Base-by-base conservation (phyloP, 2,888 invertebrate genomes). In the Noctua janthe region DNA sequence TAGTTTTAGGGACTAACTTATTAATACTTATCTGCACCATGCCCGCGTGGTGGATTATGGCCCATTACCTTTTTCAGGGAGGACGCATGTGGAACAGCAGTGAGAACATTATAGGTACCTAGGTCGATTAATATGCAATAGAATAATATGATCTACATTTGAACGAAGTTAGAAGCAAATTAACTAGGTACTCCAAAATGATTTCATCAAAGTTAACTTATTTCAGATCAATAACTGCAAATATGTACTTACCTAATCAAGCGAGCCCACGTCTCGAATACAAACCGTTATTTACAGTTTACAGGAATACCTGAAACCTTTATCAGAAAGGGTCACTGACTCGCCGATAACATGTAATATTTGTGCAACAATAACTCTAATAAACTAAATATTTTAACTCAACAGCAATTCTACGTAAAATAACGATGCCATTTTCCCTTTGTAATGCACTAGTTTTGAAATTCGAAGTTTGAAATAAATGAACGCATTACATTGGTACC, bases 271-370 rank as follows among this genome's bases (percentile, higher is more conserved):
- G 85, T 74, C 74, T 76, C 71, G 64, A 77, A 85, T 79, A 82
- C 64, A 73, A 62, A 51, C 54, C 47, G 81, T 47, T 76, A 84
- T 85, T 83, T 83, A 80, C 85, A 80, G 86, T 83, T 83, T 83
- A 79, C 87, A 81, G 86, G 86, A 85, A 86, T 90, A 90, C 90
- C 91, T 90, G 91, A 85, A 88, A 75, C 86, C 81, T 81, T 91
- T 85, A 85, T 85, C 85, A 88, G 87, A 81, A 87, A 72, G 76
- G 91, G 90, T 90, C 89, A 79, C 15, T 79, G 88, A 84, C 88
- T 82, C 76, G 49, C 64, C 64, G 89, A 89, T 88, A 89, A 86
- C 81, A 66, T 66, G 54, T 51, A 78, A 74, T 86, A 87, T 80
- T 82, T 86, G 87, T 82, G 76, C 81, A 80, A 56, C 72, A 81